Evolutionary conservation across 2,888 invertebrate genomes (phyloP).

Genomic region (Philopedon plagiatum): DNA sequence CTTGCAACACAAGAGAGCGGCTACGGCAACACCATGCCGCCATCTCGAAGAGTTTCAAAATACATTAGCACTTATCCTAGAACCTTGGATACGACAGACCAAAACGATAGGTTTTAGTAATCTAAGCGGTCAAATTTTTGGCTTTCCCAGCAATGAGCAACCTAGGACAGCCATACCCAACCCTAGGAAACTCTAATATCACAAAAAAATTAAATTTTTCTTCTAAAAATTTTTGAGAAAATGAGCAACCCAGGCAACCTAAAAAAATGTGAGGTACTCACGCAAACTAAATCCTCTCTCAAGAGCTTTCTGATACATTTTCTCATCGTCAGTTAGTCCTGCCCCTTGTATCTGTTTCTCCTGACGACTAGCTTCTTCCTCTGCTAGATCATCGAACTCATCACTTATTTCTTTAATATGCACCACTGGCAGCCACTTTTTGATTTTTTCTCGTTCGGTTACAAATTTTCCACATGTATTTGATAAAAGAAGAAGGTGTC

Average conservation of each 20-base stretch:
- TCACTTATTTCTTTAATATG: neutral
- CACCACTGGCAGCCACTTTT: constrained; percentile 53
- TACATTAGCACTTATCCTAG: no score
- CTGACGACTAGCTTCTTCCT: neutral
- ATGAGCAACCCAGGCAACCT: neutral
- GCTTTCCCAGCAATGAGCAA: no score
- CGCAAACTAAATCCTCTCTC: constrained; percentile 27
- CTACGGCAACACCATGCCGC: no score
- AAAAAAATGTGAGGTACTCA: constrained; percentile 7
- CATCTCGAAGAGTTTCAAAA: no score
- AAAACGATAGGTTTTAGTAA: no score
- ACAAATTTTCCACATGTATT: constrained; percentile 73
- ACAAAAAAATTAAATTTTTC: no score
- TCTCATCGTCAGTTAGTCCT: constrained; percentile 44
- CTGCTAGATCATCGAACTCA: neutral
- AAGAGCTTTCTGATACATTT: constrained; percentile 25
- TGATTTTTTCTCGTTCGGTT: constrained; percentile 70
- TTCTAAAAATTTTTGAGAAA: no score
- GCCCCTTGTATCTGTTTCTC: neutral
- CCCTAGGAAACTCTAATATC: no score
- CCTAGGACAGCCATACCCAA: no score
- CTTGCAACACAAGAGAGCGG: no score
- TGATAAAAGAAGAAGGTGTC: constrained; percentile 71
- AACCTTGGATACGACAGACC: no score
- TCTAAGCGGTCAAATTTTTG: no score